A percentile compares a stretch with the other conserved stretches of the same genome.
phyloP scores from a whole-genome alignment of 2,888 invertebrate species.

The Herminia tarsipennalis region DNA sequence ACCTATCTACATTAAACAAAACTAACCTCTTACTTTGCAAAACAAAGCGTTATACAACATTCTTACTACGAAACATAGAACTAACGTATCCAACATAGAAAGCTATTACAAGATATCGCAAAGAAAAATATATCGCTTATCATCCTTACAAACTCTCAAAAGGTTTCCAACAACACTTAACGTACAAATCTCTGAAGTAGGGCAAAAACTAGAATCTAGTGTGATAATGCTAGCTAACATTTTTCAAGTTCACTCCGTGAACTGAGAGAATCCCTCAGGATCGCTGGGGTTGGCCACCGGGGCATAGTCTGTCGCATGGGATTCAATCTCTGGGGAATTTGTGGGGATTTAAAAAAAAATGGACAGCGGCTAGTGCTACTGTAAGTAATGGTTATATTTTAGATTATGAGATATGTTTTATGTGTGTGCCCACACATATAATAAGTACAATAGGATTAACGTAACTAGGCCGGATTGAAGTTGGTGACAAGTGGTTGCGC shows the following conservation, averaged over 20 bases:
- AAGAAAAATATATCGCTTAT: constrained; percentile 11
- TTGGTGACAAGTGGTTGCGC: too few species aligned
- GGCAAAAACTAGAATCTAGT: constrained; percentile 39
- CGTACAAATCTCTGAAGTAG: constrained; percentile 10
- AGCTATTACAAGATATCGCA: background rate
- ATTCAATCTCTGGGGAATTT: constrained; percentile 85
- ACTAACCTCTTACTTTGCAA: too few species aligned
- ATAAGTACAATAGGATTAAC: background rate
- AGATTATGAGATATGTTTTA: too few species aligned
- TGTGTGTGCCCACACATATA: too few species aligned
- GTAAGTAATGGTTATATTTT: constrained; percentile 6
- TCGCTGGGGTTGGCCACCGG: constrained; percentile 56
- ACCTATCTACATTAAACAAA: too few species aligned
- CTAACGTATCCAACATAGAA: background rate
- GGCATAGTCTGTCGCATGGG: constrained; percentile 71
- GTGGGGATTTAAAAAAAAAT: constrained; percentile 68
- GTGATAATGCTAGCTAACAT: constrained; percentile 48
- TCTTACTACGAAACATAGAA: too few species aligned
- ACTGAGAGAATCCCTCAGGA: constrained; percentile 65
- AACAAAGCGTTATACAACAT: too few species aligned
- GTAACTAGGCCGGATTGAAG: too few species aligned
- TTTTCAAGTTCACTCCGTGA: constrained; percentile 70
- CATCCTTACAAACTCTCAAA: constrained; percentile 14
- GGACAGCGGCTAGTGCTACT: constrained; percentile 14
- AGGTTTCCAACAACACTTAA: constrained; percentile 10